phyloP scores from a whole-genome alignment of 2,797 vertebrate genomes.

The Meriones psammophilus region DNA sequence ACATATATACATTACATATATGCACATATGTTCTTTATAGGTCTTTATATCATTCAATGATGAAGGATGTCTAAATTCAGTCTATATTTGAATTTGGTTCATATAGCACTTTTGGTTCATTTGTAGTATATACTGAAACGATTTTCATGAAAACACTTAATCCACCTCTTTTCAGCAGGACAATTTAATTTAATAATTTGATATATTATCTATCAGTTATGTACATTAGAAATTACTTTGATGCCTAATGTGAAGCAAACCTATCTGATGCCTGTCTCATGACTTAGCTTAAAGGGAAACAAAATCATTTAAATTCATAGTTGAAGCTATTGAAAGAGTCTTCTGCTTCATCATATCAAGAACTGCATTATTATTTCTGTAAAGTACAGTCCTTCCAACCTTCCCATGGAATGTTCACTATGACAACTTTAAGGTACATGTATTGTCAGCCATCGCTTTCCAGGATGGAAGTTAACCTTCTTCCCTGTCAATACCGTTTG shows the following conservation, averaged over 20 bases:
- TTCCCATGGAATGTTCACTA: background rate
- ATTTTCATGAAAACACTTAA: background rate
- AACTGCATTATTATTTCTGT: background rate
- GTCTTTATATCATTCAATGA: background rate
- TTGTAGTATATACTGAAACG: background rate
- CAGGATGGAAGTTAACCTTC: background rate
- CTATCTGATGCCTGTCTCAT: background rate
- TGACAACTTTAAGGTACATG: background rate
- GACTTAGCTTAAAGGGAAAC: slow-evolving; percentile 27
- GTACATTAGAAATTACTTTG: background rate
- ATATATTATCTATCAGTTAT: slow-evolving; percentile 42
- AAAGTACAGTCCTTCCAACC: background rate
- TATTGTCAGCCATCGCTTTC: background rate
- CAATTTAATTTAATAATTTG: background rate
- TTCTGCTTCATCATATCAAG: background rate
- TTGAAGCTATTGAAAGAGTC: background rate
- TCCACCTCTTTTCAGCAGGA: background rate
- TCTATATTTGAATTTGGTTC: background rate
- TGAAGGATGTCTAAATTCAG: too few relatives aligned
- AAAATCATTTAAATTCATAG: slow-evolving; percentile 1
- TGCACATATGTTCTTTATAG: background rate
- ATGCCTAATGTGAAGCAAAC: background rate
- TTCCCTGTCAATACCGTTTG: background rate
- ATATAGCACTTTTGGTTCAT: background rate
- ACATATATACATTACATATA: background rate